Base-by-base conservation (phyloP, 92 coral and sea anemone genomes). In the Zoanthus gigantus region DNA sequence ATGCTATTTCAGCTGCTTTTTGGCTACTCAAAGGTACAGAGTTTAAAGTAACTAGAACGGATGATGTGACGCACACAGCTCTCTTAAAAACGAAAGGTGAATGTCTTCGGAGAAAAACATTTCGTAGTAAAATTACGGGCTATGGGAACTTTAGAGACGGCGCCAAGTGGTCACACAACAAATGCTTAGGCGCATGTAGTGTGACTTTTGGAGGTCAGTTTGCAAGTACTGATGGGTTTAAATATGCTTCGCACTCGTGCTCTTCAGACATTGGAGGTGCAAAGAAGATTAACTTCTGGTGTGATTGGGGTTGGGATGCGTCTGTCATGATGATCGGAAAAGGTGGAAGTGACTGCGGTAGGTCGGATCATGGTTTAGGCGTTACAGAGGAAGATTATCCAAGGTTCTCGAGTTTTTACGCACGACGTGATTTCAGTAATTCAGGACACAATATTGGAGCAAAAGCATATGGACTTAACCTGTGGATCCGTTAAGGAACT, bases 61-160 rank as follows among this genome's bases (percentile, higher is more conserved):
- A 84, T 17, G 81, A 84, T 46, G 7, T 37, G 10, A 15, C 80
- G 6, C 88, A 85, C 45, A 74, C 89, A 3, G 83, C 89, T n/a
- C 71, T 85, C 72, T 58, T 85, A 56, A 50, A 75, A 31, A 85
- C 89, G 7, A 29, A 82, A 16, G 34, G 46, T n/a, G 52, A 32
- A 48, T 85, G 89, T 85, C 83, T 74, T 52, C 42, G 71, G 34
- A 71, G 44, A 12, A 54, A 54, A 15, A 7, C 89, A 57, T 85
- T 85, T 29, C 82, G 89, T 12, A 3, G 34, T 4, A 48, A 71
- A 12, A 84, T 84, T 11, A 71, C 88, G 1, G 13, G 78, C 45
- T 84, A 46, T 84, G 88, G 88, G 7, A 84, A 84, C 80, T 84
- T 84, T 63, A 74, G 88, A 29, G 53, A 72, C 12, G 44, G 80